phyloP scores from a whole-genome alignment of 2,797 vertebrate genomes.

The Poecilia velifera region DNA sequence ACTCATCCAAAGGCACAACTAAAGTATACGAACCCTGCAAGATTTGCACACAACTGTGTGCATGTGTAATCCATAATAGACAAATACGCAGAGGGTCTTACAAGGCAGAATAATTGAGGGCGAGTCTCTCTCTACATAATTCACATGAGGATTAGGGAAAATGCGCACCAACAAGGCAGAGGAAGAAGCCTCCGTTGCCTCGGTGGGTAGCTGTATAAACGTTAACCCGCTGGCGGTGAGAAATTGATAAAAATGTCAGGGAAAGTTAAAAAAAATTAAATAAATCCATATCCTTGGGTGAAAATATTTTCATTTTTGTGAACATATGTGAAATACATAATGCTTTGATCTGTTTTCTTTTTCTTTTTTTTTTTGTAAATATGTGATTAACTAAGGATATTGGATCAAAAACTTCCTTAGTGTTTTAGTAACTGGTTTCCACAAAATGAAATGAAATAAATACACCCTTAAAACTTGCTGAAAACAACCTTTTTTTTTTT shows the following conservation, averaged over 20 bases:
- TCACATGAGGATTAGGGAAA: constrained; percentile 70
- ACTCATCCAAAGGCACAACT: constrained; percentile 18
- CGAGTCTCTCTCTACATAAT: constrained; percentile 59
- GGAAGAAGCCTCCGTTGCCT: constrained; percentile 20
- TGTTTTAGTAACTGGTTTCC: not conserved
- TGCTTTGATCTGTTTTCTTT: not conserved
- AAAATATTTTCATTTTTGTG: not conserved
- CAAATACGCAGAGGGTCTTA: constrained; percentile 67
- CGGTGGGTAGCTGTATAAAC: constrained; percentile 39
- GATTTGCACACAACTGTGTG: constrained; percentile 23
- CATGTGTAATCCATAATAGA: constrained; percentile 58
- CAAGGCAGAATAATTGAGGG: constrained; percentile 59
- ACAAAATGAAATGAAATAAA: not conserved
- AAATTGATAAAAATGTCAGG: constrained; percentile 49
- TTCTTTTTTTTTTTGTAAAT: not conserved
- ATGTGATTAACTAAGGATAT: not conserved
- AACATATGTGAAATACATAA: not conserved
- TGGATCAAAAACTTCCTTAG: not conserved
- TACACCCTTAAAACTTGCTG: not conserved
- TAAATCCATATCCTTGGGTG: not conserved
- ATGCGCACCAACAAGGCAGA: constrained; percentile 57
- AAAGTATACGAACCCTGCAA: constrained; percentile 31
- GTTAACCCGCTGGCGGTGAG: constrained; percentile 37
- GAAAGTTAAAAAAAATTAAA: not conserved
- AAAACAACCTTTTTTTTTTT: not conserved